Base-by-base conservation (phyloP, 1,140 invertebrate species). In the Phymastichus coffea region DNA sequence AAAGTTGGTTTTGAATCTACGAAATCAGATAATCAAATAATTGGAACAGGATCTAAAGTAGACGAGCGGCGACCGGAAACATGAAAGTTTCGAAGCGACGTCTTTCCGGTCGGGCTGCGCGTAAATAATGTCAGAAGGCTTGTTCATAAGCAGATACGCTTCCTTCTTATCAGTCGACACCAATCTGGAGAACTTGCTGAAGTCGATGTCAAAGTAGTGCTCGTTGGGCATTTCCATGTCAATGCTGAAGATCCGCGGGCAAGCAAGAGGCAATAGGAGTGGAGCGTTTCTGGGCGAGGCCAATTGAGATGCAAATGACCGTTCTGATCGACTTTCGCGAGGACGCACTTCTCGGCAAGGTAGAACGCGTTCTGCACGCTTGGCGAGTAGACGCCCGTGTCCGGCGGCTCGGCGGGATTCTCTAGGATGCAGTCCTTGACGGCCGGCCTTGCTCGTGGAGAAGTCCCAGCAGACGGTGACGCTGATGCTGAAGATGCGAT, bases 181-280 rank as follows among this genome's bases (percentile, higher is more conserved):
- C 12, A 88, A 68, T 17, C 82, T 81, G 3, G 82, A 77, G 73
- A 91, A 91, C 63, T 87, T 87, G 19, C 84, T 84, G 33, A 90
- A 81, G 70, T 92, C 88, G 15, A 90, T 81, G 52, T 84, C 84
- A 62, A 87, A 84, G 69, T 91, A 91, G 73, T 92, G 90, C 66
- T 88, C 90, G 70, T 91, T 92, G 0, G 90, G 89, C 85, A 91
- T 87, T 52, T 81, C 80, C 82, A 91, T 90, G 56, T 86, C 85
- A 25, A 91, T 87, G 63, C 83, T 83, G 1, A 76, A 73, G 35
- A 90, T 84, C 82, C 88, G 78, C 44, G n/a, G n/a, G n/a, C n/a
- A n/a, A n/a, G n/a, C n/a, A n/a, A n/a, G n/a, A n/a, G n/a, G n/a
- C n/a, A n/a, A n/a, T n/a, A n/a, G n/a, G n/a, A n/a, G n/a, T n/a